Base-by-base conservation (phyloP, 2,113 vertebrate genomes). In the Ceratotherium simum region DNA sequence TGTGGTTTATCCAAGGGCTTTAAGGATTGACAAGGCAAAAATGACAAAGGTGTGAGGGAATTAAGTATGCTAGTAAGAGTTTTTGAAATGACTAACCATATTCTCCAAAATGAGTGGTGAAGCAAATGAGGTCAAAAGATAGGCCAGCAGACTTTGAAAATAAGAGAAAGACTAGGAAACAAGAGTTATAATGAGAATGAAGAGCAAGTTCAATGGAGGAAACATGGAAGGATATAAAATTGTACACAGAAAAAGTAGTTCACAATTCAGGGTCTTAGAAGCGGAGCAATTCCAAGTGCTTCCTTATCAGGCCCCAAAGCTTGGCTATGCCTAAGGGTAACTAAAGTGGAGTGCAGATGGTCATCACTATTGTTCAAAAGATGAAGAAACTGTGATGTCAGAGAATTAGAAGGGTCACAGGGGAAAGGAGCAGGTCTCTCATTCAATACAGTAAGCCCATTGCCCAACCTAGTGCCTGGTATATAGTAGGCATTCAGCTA, bases 51-150 rank as follows among this genome's bases (percentile, higher is more conserved):
- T 73, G 17, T 82, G 62, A 95, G 9, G 56, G 9, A 90, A 48
- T 91, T 76, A 88, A 67, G 48, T 56, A 33, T 89, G 27, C 70
- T 72, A 21, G 23, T 64, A 39, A 60, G 9, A 76, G n/a, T 65
- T 90, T 96, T 60, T 78, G 3, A 93, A 82, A 90, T 95, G 51
- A 82, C 62, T 90, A 73, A 62, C 25, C 6, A 29, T 93, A 65
- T 31, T 87, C 54, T 72, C 27, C 64, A 86, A 69, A 78, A 93
- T 56, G 36, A 85, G 60, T 75, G 90, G 48, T 69, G 72, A 85
- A 78, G 80, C 21, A 23, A 29, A 17, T 73, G 42, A 96, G 23
- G 69, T 70, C 33, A 89, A 87, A 94, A 83, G 54, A 54, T 72
- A 72, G 72, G 25, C 64, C n/a, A 18, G 29, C 76, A 12, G 39